Evolutionary conservation across 2,113 vertebrate species (phyloP).

Genomic region (Melozone crissalis): DNA sequence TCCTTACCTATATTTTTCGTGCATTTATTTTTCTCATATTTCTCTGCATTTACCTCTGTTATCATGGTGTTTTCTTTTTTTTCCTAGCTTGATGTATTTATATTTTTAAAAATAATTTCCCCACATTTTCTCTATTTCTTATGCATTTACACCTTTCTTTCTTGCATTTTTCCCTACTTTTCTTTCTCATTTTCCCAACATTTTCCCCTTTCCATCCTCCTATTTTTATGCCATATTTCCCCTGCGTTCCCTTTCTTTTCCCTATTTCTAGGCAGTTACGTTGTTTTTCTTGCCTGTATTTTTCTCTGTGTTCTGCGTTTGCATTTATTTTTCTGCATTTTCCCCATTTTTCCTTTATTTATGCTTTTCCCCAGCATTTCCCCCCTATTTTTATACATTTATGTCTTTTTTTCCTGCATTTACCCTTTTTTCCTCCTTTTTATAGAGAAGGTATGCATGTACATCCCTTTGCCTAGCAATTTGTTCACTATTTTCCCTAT

Average conservation of each 20-base stretch:
- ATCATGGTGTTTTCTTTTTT: background rate
- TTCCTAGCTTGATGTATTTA: background rate
- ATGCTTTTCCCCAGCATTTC: background rate
- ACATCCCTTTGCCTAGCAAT: background rate
- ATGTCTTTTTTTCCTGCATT: background rate
- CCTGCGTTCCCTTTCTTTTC: background rate
- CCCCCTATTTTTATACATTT: background rate
- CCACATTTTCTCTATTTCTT: background rate
- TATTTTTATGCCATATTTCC: background rate
- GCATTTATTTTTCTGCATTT: background rate
- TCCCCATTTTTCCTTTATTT: background rate
- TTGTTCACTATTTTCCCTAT: background rate
- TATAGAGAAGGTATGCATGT: background rate
- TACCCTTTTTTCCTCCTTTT: background rate
- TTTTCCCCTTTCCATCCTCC: background rate
- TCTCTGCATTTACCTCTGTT: background rate
- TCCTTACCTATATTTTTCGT: background rate
- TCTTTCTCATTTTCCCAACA: background rate
- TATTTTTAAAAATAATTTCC: background rate
- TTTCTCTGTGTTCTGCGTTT: background rate
- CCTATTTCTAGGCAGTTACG: background rate
- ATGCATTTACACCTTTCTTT: background rate
- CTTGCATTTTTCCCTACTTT: background rate
- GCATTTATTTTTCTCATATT: background rate
- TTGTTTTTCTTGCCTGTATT: background rate